Evolutionary conservation across 2,113 vertebrate species (phyloP).

Genomic region (Melanotaenia duboulayi): DNA sequence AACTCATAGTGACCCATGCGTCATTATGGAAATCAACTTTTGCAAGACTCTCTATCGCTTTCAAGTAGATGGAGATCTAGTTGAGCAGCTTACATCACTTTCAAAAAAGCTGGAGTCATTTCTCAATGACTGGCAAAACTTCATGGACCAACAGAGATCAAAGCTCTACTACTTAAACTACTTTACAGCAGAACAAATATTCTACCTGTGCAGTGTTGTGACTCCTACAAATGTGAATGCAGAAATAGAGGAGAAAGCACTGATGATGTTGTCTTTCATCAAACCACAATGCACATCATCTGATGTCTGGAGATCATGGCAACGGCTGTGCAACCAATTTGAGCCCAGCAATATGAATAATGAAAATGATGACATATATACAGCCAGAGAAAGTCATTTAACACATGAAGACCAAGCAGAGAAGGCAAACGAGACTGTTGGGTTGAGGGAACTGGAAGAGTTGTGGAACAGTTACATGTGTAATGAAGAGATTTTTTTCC

Average conservation of each 20-base stretch:
- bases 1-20: slow-evolving; percentile 36
- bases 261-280: slow-evolving; percentile 90
- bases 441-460: slow-evolving; percentile 63
- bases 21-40: slow-evolving; percentile 84
- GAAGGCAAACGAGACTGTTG: slow-evolving; percentile 21
- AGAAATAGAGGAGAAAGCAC: slow-evolving; percentile 71
- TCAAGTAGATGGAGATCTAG: slow-evolving; percentile 47
- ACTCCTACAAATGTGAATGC: slow-evolving; percentile 17
- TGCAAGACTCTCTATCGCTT: slow-evolving; percentile 5
- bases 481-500: slow-evolving; percentile 77
- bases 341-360: slow-evolving; percentile 31
- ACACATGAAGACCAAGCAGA: not conserved
- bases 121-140: slow-evolving; percentile 81
- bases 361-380: not conserved
- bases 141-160: slow-evolving; percentile 80
- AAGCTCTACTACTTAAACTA: slow-evolving; percentile 88
- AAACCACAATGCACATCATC: slow-evolving; percentile 71
- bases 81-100: slow-evolving; percentile 78
- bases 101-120: slow-evolving; percentile 88
- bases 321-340: slow-evolving; percentile 55
- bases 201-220: slow-evolving; percentile 84
- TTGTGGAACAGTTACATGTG: slow-evolving; percentile 83
- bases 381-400: slow-evolving; percentile 1
- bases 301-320: slow-evolving; percentile 45
- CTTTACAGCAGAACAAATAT: slow-evolving; percentile 89